These are phyloP conservation scores for Xestia c-nigrum DNA, from an alignment of 2,888 invertebrate genomes.

Conservation along the genomic window DNA sequence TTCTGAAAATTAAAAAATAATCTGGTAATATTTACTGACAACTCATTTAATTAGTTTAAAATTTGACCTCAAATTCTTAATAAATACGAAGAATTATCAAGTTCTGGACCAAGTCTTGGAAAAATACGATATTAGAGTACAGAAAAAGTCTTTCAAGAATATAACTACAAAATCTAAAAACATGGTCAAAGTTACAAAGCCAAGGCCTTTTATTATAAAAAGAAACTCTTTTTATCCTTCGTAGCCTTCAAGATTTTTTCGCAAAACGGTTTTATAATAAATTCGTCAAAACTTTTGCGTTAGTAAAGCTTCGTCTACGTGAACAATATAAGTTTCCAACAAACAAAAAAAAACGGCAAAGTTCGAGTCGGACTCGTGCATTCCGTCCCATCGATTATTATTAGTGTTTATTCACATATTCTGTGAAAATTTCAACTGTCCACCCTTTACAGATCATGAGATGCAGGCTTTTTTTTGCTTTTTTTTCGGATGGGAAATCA, in stretches of 20 bases:
- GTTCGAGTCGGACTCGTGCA: too few species aligned
- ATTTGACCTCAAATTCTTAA: background rate
- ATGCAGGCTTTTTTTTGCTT: too few species aligned
- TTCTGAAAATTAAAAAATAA: background rate
- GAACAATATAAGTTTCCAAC: conserved; percentile 43
- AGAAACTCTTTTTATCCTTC: conserved; percentile 29
- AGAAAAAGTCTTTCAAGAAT: background rate
- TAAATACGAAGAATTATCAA: background rate
- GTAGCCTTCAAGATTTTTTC: conserved; percentile 21
- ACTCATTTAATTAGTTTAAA: background rate
- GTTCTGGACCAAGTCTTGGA: background rate
- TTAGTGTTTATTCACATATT: too few species aligned
- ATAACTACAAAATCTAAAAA: conserved; percentile 4
- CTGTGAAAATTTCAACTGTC: too few species aligned
- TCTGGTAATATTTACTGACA: background rate
- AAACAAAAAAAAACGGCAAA: background rate
- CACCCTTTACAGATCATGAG: too few species aligned
- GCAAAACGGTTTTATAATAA: conserved; percentile 50
- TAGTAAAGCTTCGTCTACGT: conserved; percentile 1
- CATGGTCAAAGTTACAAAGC: conserved; percentile 3
- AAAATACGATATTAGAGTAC: background rate
- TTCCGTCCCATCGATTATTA: too few species aligned
- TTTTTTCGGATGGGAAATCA: too few species aligned
- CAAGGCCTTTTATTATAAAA: background rate
- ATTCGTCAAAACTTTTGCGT: conserved; percentile 35